Percentiles rank a stretch among this genome's conserved stretches.
Evolutionary conservation across 2,113 vertebrate species (phyloP).

Genomic region (Tretioscincus oriximinensis): DNA sequence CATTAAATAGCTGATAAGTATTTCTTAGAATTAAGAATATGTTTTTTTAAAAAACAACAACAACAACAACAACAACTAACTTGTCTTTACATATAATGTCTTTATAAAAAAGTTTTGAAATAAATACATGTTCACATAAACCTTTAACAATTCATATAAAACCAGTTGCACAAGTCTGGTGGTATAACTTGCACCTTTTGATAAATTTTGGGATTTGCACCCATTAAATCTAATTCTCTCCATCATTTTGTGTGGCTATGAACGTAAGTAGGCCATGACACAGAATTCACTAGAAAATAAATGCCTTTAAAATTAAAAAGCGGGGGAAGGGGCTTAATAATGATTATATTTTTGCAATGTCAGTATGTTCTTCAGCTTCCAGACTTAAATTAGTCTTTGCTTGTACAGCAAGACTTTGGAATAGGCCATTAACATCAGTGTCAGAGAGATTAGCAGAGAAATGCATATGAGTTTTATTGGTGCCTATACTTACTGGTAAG

Average conservation of each 20-base stretch:
- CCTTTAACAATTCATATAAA: no score
- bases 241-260: background rate
- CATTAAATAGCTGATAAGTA: no score
- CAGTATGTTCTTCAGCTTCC: background rate
- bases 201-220: background rate
- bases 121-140: no score
- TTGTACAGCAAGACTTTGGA: background rate
- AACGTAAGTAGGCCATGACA: background rate
- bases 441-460: background rate
- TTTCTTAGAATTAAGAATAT: no score
- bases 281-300: background rate
- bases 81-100: no score
- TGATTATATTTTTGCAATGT: conserved; percentile 5
- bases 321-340: background rate
- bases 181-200: background rate
- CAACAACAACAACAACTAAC: no score
- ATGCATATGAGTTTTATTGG: background rate
- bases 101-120: no score
- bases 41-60: no score
- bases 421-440: background rate
- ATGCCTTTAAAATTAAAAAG: background rate
- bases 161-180: no score
- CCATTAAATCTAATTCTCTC: background rate
- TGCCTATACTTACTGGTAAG: background rate
- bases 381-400: background rate